Base-by-base conservation (phyloP, 1,140 invertebrate genomes). In the Nasonia vitripennis region DNA sequence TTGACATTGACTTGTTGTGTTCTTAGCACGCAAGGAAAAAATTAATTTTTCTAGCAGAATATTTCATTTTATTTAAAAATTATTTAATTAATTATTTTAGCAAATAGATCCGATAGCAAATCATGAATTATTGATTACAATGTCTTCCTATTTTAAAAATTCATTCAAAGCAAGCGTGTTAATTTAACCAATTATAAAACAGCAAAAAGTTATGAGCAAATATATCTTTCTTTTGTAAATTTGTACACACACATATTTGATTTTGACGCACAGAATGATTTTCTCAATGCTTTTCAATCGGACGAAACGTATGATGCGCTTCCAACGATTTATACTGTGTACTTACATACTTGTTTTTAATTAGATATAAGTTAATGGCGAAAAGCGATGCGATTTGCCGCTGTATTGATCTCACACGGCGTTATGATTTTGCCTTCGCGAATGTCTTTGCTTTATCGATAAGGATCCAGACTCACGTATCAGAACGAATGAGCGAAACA, bases 311-410 rank as follows among this genome's bases (percentile, higher is more conserved):
- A 80, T 73, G 45, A 85, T 81, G 75, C 77, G 84, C 84, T 87
- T 87, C 80, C 86, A 87, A 87, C 74, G 86, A 87, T 82, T 87
- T 89, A 88, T 62, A 85, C 62, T 85, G 68, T 87, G 90, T 91
- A 91, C 90, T 91, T 91, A 91, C 86, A 87, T 75, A 74, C 78
- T 87, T 88, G 87, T 88, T 81, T 90, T 89, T 87, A 89, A 89
- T 89, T 90, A 89, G 88, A 70, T 86, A 87, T 90, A 91, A 89
- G 89, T 90, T 86, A 75, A 86, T 85, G 75, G 83, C 86, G 84
- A 85, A 78, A 68, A 83, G 62, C 83, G 48, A 84, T 37, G 48
- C 31, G 14, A 48, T 81, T 85, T 81, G 79, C 62, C 70, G 81
- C 81, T 75, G 23, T 77, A 86, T 74, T 84, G 86, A 86, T 86